Evolutionary conservation across 2,797 vertebrate genomes (phyloP).

Genomic region (Miichthys miiuy): DNA sequence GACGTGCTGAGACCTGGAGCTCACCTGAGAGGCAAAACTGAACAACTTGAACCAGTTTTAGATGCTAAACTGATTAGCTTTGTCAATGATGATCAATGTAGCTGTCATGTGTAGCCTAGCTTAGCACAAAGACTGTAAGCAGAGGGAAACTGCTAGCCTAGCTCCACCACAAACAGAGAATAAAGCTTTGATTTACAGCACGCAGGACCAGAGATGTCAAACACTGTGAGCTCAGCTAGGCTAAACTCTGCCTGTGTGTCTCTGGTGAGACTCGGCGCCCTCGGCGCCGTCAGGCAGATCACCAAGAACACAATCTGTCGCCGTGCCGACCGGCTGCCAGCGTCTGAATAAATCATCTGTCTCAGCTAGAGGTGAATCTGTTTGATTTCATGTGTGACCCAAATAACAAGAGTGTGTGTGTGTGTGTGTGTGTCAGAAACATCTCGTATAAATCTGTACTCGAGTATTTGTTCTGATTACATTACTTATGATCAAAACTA

Average conservation of each 20-base stretch:
- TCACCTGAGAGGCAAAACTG: neutral
- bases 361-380: constrained; percentile 80
- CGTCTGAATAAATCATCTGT: constrained; percentile 82
- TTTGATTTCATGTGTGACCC: constrained; percentile 81
- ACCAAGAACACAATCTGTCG: constrained; percentile 84
- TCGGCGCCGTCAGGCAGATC: constrained; percentile 72
- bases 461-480: too few relatives aligned
- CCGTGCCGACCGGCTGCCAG: constrained; percentile 75
- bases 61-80: neutral
- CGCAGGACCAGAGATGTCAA: neutral
- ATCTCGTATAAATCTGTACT: too few relatives aligned
- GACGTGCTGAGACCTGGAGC: too few relatives aligned
- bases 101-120: too few relatives aligned
- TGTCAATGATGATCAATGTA: too few relatives aligned
- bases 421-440: constrained; percentile 11
- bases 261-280: constrained; percentile 43
- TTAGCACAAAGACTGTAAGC: neutral
- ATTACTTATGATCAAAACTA: too few relatives aligned
- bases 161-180: neutral
- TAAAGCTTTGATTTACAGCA: too few relatives aligned
- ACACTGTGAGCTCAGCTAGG: constrained; percentile 8
- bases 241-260: constrained; percentile 1
- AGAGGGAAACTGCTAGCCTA: neutral
- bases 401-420: constrained; percentile 70
- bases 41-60: neutral